Evolutionary conservation across 2,797 vertebrate genomes (phyloP), one percentile per base, ranked within the genome.

Genomic region (Cottoperca gobio): DNA sequence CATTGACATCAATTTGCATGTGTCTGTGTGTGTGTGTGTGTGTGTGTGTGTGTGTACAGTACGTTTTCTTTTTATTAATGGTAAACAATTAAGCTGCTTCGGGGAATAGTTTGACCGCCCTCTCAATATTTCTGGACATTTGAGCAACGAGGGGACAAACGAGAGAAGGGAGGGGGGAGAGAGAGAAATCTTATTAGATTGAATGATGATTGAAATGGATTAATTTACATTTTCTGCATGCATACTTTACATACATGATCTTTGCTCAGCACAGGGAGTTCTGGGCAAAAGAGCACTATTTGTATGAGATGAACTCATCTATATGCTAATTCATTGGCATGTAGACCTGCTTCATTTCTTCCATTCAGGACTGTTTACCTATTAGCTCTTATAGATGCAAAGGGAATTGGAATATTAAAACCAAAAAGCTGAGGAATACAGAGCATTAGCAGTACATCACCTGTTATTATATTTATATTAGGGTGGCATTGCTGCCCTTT

Each of bases 231-330:
- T 95, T 95, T 92, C 89, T 81, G 89, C 93, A 92, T 92, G 91
- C 94, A 92, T 92, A 94, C 93, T 95, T 94, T 95, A 95, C 94
- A 95, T 94, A 93, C 94, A 94, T 94, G 95, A 94, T 95, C 93
- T 95, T 93, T 91, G 91, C 92, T 92, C 92, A 93, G 93, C 92
- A 86, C 93, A 93, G 95, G 96, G 96, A 96, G 96, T 96, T 96
- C 95, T 96, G 95, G 96, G 96, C 95, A 94, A 96, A 96, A 96
- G 95, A 96, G 96, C 95, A 96, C 95, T 96, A 97, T 97, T 97
- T 97, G 96, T 96, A 96, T 95, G 96, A 96, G 97, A 97, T 96
- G 96, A 97, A 96, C 96, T 98, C 96, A 98, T 98, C 97, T 98
- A 98, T 97, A 98, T 98, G 97, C 96, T 97, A 98, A 98, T 98